Evolutionary conservation across 2,888 invertebrate species (phyloP), one percentile per base, ranked within the genome.

Genomic region (Stenodera caucasica): DNA sequence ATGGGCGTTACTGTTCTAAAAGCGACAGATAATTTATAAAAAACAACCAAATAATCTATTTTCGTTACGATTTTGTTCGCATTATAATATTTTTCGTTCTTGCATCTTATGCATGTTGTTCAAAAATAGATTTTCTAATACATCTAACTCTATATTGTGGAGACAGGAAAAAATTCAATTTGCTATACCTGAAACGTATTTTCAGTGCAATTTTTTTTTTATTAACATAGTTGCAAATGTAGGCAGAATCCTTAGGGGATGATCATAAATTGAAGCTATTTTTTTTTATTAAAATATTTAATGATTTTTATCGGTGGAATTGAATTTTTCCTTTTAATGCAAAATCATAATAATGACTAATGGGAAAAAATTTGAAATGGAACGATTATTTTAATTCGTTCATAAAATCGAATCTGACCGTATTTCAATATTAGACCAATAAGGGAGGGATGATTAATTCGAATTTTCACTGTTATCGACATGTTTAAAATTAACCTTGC

Each of bases 401-500:
- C 11, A 21, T 11, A 45, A 12, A 45, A 15, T 45, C 18, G 21
- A 45, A 12, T n/a, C 12, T 21, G 12, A 3, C n/a, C 11, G 55
- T 59, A 50, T 54, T 40, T 23, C n/a, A 45, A 9, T 51, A 55
- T 21, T 3, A 9, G 23, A 54, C 14, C 14, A 2, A 40, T 15
- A 11, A 12, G 12, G 45, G 21, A 12, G 23, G 26, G 14, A 56
- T 60, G 56, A 60, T 60, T 60, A 57, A 60, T 60, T 57, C 49
- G n/a, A 59, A 18, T 52, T 56, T 49, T 18, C 33, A 35, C 30
- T 58, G 55, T 51, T 58, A 61, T 61, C 61, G 61, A 61, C 57
- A 57, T 57, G 53, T 56, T 56, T 56, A 57, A 51, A 49, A 54
- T 53, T 35, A 55, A 33, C 45, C 61, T 50, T 56, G 53, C 50